Evolutionary conservation across 2,797 vertebrate genomes (phyloP).

Genomic region (Leuciscus waleckii): DNA sequence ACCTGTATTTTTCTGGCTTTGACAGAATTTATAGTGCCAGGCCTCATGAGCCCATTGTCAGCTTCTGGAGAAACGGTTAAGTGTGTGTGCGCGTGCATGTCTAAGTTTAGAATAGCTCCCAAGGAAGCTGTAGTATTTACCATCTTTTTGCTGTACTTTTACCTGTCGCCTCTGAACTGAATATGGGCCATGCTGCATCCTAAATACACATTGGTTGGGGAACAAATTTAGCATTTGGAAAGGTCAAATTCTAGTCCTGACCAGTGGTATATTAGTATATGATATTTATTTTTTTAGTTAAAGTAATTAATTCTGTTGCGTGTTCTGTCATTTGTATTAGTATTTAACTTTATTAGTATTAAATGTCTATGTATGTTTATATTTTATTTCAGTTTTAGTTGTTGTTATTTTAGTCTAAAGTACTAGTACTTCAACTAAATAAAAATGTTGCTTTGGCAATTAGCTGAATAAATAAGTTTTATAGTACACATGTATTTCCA

Average conservation of each 20-base stretch:
- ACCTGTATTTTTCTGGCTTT: slow-evolving; percentile 41
- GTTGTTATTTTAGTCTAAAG: no score
- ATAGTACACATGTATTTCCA: no score
- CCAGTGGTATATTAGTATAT: background rate
- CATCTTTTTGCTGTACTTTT: slow-evolving; percentile 35
- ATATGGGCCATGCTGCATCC: slow-evolving; percentile 33
- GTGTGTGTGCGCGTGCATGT: background rate
- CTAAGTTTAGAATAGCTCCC: slow-evolving; percentile 27
- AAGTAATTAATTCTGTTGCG: background rate
- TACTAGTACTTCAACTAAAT: background rate
- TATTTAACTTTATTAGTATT: background rate
- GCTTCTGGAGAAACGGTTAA: background rate
- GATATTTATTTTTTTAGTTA: background rate
- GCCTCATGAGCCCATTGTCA: slow-evolving; percentile 38
- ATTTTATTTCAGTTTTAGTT: background rate
- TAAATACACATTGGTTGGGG: slow-evolving; percentile 26
- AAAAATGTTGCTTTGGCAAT: no score
- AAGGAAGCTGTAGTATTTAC: slow-evolving; percentile 38
- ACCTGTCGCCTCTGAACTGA: slow-evolving; percentile 22
- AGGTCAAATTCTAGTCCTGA: slow-evolving; percentile 17
- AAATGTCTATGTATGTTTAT: background rate
- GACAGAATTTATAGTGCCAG: slow-evolving; percentile 48
- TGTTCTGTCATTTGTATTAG: background rate
- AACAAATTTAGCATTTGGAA: slow-evolving; percentile 9
- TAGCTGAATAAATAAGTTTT: no score